Evolutionary conservation across 2,113 vertebrate species (phyloP).

Genomic region (Asarcornis scutulata): DNA sequence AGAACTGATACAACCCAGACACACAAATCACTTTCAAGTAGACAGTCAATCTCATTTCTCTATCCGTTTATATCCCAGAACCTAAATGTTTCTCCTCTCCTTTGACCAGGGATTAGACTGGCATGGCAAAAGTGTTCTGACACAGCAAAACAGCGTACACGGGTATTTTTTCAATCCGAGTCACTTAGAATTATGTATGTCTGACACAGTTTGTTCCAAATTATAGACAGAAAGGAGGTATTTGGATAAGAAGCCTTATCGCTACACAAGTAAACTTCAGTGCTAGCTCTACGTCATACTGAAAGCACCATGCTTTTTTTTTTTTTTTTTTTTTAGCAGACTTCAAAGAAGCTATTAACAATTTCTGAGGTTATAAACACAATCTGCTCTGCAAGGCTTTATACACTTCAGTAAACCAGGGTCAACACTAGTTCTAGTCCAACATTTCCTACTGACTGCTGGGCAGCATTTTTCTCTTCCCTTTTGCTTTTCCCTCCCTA

Average conservation of each 20-base stretch:
- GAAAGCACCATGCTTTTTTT: not conserved
- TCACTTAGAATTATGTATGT: not conserved
- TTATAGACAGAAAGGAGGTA: not conserved
- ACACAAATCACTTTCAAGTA: slow-evolving; percentile 32
- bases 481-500: not conserved
- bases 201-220: not conserved
- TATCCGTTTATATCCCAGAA: not conserved
- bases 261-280: not conserved
- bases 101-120: not conserved
- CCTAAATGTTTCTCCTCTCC: not conserved
- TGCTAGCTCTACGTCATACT: rapidly evolving
- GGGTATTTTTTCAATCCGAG: not conserved
- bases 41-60: not conserved
- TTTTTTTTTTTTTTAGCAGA: not conserved
- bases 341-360: not conserved
- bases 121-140: not conserved
- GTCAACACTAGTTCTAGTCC: not conserved
- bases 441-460: rapidly evolving
- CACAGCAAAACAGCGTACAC: rapidly evolving
- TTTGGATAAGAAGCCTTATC: not conserved
- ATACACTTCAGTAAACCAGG: not conserved
- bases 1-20: not conserved
- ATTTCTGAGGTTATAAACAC: not conserved
- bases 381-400: not conserved
- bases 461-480: not conserved